Percentiles rank a stretch among this genome's conserved stretches.
Evolutionary conservation across 1,140 invertebrate genomes (phyloP).

Genomic region (Lepidostoma basale): DNA sequence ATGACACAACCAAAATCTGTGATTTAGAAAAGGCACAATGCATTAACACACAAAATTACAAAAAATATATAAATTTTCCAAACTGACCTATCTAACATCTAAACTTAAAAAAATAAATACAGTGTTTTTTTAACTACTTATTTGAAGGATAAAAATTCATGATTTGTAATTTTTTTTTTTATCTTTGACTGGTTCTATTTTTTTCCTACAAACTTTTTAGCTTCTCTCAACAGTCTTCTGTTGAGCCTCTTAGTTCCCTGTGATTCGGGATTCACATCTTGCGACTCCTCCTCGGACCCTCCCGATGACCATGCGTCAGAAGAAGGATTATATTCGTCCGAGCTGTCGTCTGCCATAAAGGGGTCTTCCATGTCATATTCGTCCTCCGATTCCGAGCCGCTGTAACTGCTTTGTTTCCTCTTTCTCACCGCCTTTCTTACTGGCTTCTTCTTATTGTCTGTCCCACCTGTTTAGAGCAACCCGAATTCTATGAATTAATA

Average conservation of each 20-base stretch:
- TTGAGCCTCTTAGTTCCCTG: slow-evolving; percentile 9
- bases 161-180: background rate
- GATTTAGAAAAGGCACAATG: too few species aligned
- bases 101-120: too few species aligned
- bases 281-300: background rate
- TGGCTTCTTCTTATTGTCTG: slow-evolving; percentile 5
- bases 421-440: background rate
- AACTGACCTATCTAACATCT: too few species aligned
- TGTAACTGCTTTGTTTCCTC: slow-evolving; percentile 12
- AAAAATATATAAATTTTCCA: too few species aligned
- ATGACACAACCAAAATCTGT: too few species aligned
- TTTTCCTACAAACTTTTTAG: background rate
- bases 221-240: slow-evolving; percentile 6
- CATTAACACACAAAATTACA: too few species aligned
- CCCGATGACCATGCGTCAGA: background rate
- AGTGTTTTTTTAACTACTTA: too few species aligned
- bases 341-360: slow-evolving; percentile 25
- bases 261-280: background rate
- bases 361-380: slow-evolving; percentile 32
- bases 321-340: slow-evolving; percentile 29
- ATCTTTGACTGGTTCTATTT: too few species aligned
- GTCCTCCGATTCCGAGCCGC: slow-evolving; percentile 20
- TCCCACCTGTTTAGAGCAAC: background rate
- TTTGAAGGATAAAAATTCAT: too few species aligned
- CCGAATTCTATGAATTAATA: too few species aligned